Evolutionary conservation across 2,113 vertebrate genomes (phyloP), one percentile per base, ranked within the genome.

Genomic region (Nanorana parkeri): DNA sequence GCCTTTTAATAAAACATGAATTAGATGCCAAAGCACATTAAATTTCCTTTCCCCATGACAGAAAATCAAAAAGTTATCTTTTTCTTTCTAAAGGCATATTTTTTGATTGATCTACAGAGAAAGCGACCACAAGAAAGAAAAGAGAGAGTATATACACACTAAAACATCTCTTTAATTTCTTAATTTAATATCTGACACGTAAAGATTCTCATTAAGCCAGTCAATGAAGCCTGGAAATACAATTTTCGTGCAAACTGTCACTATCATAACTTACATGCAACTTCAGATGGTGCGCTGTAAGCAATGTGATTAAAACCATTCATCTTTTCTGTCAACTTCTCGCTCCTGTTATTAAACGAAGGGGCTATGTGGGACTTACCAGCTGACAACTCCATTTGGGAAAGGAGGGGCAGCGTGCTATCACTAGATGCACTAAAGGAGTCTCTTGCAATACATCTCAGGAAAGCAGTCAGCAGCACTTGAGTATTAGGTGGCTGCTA

Each of bases 191-290:
- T 89, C 86, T 92, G 89, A 92, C 93, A 93, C 88, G 88, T 92
- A 92, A 92, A 93, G 93, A 91, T 94, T 92, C 91, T 87, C 92
- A 94, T 95, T 94, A 94, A 92, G 93, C 89, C 84, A 89, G 91
- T 93, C 93, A 94, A 95, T 95, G 93, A 94, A 93, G 92, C 94
- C 90, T 92, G 87, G 89, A 91, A 85, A 91, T 90, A 93, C 93
- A 93, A 92, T 94, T 94, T 92, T 92, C 89, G 89, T 90, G 91
- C 93, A 93, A 92, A 93, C 92, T 91, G 93, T 92, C 91, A 88
- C 90, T 90, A 90, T 92, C 90, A 92, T 92, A 92, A 93, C 91
- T 91, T 93, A 92, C 88, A 90, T 24, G 84, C 88, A 93, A 92
- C 91, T 91, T 90, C 89, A 90, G 89, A 87, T 90, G 85, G 85